Conservation (phyloP, 2,888 invertebrate species). For the Gibbula magus region DNA sequence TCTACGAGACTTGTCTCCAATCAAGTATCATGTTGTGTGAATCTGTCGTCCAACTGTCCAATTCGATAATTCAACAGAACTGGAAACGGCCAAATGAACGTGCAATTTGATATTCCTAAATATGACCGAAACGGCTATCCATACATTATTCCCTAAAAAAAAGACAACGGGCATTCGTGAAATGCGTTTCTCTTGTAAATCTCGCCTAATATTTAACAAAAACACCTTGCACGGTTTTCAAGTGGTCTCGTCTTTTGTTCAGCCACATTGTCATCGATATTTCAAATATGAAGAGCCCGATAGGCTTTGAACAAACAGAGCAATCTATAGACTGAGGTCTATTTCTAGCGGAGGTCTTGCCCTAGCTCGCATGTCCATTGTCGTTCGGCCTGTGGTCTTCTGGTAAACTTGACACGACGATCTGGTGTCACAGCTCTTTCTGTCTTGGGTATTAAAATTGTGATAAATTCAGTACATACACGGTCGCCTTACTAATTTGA, state of each 20-base stretch:
- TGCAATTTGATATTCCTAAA: no score
- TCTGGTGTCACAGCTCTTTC: no score
- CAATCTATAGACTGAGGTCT: neutral
- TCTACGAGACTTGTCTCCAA: neutral
- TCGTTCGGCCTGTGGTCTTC: no score
- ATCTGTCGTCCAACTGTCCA: neutral
- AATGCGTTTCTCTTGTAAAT: slow-evolving; percentile 1
- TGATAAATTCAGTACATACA: no score
- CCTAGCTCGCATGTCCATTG: no score
- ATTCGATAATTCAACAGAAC: no score
- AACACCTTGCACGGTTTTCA: neutral
- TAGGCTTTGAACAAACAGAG: neutral
- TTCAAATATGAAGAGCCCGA: neutral
- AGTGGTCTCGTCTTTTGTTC: neutral
- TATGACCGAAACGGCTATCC: neutral
- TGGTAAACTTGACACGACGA: no score
- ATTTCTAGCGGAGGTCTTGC: no score
- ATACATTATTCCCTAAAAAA: neutral
- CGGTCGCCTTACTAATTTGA: no score
- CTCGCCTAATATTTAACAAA: slow-evolving; percentile 5
- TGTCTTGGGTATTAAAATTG: no score
- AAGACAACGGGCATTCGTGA: neutral
- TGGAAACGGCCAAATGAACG: no score
- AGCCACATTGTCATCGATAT: neutral
- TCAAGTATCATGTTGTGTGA: neutral